Base-by-base conservation (phyloP, 2,888 invertebrate species). In the Lobophora halterata region DNA sequence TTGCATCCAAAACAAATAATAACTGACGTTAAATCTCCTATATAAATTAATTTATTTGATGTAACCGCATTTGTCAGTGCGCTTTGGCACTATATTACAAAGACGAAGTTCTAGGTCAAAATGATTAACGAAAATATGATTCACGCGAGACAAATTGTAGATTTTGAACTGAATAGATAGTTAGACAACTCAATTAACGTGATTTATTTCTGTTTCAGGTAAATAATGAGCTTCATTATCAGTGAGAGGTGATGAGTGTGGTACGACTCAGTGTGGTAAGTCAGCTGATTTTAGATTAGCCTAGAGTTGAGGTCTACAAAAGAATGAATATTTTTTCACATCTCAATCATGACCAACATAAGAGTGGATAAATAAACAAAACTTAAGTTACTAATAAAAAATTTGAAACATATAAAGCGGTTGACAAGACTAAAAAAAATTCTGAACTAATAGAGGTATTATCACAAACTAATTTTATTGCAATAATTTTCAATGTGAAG, bases 1-100 rank as follows among this genome's bases (percentile, higher is more conserved):
- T 31, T 55, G 49, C 52, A 59, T 59, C 61, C 58, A 67, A 65
- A 57, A 61, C 51, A 69, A 71, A 73, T 56, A 66, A 26, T 19
- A 31, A 31, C 6, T 50, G 46, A 53, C 42, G 55, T 30, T 52
- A 34, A 4, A 35, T 31, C 17, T 2, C 2, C 9, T 14, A 21
- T 27, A 24, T 13, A 17, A 13, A 27, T 9, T 6, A 28, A 20
- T 16, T 29, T 23, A 44, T 38, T 33, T 28, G 25, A 30, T 18
- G 8, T 6, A 25, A 14, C 28, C 12, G 8, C 6, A 24, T 32
- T 14, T 27, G 23, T 27, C 18, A 27, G 13, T 3, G 29, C 27
- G 12, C 31, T 38, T 47, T 50, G 36, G 34, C 41, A 41, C 18
- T 13, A 16, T 21, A 20, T 20, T 27, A 19, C 23, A 20, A 30